Evolutionary conservation across 1,140 invertebrate genomes (phyloP), one percentile per base, ranked within the genome.

Genomic region (Drosophila lacteicornis): DNA sequence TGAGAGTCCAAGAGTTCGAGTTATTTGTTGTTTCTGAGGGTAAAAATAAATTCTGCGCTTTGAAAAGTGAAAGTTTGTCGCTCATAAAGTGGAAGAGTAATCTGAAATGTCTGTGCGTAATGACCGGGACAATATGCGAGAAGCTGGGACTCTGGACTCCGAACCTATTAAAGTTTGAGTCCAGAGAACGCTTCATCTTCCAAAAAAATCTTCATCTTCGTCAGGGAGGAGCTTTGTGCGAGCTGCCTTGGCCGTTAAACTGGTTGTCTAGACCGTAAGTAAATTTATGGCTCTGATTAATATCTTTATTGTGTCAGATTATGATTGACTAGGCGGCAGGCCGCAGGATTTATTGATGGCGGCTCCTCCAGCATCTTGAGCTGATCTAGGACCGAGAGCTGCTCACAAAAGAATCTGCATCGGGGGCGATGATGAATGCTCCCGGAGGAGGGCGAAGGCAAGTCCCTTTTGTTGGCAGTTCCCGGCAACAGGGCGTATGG

Each of bases 281-380:
- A 65, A 71, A 79, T 79, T 79, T 79, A 79, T 65, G 76, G 50
- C 75, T 65, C 75, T 79, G 76, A 79, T 79, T 71, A 79, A 79
- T 79, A 79, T 79, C 75, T 79, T 79, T 79, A 79, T 79, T 79
- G 67, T 71, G 75, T 51, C 67, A 73, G 75, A 71, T 73, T 79
- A 79, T 79, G 76, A 79, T 79, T 79, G 76, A 79, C 75, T 79
- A 79, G 75, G 76, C 75, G 67, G 67, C 67, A 73, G 55, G 67
- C 59, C 42, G 38, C 66, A 70, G 38, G 40, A 79, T 65, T 79
- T 78, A 79, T 79, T 79, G 75, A 79, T 73, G 66, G 53, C 50
- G 56, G 40, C 47, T 53, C 43, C 59, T 19, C 30, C 42, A 57
- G 33, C 22, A 73, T 61, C 56, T 53, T 36, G 50, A 50, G 47